phyloP scores from a whole-genome alignment of 2,888 invertebrate species.

The Synanthedon vespiformis region DNA sequence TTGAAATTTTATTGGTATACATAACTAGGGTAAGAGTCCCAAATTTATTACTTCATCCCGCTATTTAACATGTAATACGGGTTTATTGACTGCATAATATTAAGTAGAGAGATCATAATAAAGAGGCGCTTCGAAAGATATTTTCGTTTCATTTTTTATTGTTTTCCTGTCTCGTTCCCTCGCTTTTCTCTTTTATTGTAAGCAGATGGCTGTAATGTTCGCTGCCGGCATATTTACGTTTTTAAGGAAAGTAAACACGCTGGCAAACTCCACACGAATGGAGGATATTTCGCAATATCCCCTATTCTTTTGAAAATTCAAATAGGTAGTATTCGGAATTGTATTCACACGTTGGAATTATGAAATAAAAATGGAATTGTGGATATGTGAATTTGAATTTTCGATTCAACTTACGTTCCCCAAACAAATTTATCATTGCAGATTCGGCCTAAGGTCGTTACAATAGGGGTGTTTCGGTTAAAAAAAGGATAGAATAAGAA shows the following conservation, averaged over 20 bases:
- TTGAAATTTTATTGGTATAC: constrained; percentile 22
- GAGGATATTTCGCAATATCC: too few relatives aligned
- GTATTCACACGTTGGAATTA: too few relatives aligned
- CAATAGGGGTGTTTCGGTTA: constrained; percentile 8
- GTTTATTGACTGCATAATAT: neutral
- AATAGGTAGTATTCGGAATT: too few relatives aligned
- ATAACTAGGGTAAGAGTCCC: constrained; percentile 4
- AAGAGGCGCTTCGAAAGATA: neutral
- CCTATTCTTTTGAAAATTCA: too few relatives aligned
- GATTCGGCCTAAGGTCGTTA: constrained; percentile 2
- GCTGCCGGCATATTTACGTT: neutral
- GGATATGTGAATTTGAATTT: too few relatives aligned
- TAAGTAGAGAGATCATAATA: neutral
- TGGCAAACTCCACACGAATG: neutral
- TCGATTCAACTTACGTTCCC: neutral
- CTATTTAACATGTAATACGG: neutral
- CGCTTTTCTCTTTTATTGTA: neutral
- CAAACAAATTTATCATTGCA: neutral
- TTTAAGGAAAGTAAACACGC: neutral
- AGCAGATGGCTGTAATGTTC: neutral
- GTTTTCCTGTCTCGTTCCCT: neutral
- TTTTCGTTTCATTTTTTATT: neutral
- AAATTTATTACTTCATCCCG: constrained; percentile 1
- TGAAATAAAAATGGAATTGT: too few relatives aligned
- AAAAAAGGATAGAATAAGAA: constrained; percentile 8